These are phyloP conservation scores for Varanus salvator DNA, from an alignment of 2,113 vertebrate species.

Conservation along the genomic window DNA sequence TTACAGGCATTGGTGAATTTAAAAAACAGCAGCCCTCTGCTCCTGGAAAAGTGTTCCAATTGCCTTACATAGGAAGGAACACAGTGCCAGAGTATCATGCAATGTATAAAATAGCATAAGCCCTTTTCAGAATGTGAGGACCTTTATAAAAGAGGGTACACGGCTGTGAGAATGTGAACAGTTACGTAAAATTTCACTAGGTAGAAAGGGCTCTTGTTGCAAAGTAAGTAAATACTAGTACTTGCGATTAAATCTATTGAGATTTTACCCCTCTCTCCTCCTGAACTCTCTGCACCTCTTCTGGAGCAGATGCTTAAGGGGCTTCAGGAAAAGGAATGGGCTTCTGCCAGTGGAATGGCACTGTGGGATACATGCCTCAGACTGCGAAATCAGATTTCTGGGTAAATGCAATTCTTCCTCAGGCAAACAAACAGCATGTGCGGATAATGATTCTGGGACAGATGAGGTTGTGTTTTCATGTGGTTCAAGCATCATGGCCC, in stretches of 20 bases:
- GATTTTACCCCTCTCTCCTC: too few species aligned
- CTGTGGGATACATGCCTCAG: too few species aligned
- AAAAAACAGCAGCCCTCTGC: too few species aligned
- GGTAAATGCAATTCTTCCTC: not conserved
- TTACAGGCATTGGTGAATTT: too few species aligned
- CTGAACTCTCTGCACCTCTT: too few species aligned
- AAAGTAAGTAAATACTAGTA: not conserved
- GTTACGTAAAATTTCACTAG: not conserved
- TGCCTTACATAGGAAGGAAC: too few species aligned
- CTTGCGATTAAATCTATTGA: not conserved
- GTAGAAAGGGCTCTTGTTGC: not conserved
- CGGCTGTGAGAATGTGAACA: not conserved
- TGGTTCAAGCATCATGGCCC: not conserved
- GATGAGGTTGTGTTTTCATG: not conserved
- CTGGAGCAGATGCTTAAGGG: too few species aligned
- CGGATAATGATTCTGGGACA: not conserved
- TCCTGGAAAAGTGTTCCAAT: too few species aligned
- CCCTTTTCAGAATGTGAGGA: not conserved
- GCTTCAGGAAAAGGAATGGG: too few species aligned
- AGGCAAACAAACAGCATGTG: not conserved
- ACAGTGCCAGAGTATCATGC: too few species aligned
- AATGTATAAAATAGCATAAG: not conserved
- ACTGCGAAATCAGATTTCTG: not conserved
- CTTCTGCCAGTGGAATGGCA: too few species aligned
- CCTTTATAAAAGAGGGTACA: not conserved